Evolutionary conservation across 2,888 invertebrate genomes (phyloP).

Genomic region (Campoplex capitator): DNA sequence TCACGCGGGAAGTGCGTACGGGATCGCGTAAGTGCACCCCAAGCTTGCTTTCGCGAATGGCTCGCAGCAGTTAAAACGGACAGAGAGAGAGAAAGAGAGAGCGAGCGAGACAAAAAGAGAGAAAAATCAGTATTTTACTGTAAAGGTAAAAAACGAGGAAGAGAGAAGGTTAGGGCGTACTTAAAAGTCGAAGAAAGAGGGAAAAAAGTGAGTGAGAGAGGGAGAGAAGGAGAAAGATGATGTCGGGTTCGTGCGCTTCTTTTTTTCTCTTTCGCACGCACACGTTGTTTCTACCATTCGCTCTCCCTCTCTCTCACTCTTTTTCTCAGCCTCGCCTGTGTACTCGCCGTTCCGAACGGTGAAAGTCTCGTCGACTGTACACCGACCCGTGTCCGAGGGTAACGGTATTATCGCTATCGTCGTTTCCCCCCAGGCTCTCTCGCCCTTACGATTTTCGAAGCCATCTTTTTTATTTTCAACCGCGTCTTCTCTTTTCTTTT

Average conservation of each 20-base stretch:
- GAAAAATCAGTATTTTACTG: conserved; percentile 61
- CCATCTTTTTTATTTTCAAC: background rate
- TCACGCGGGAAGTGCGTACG: conserved; percentile 65
- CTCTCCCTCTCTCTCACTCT: conserved; percentile 17
- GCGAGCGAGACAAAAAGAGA: conserved; percentile 52
- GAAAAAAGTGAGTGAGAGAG: conserved; percentile 53
- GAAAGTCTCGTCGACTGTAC: conserved; percentile 71
- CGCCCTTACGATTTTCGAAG: conserved; percentile 69
- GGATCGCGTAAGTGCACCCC: conserved; percentile 66
- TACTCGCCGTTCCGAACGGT: conserved; percentile 68
- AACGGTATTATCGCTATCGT: conserved; percentile 72
- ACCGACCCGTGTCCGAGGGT: conserved; percentile 70
- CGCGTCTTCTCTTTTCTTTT: background rate
- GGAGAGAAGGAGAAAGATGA: conserved; percentile 66
- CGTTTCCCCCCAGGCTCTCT: conserved; percentile 65
- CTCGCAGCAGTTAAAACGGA: conserved; percentile 50
- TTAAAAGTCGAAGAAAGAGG: conserved; percentile 66
- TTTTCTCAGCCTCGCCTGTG: conserved; percentile 14
- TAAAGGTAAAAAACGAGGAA: conserved; percentile 59
- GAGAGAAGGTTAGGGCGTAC: conserved; percentile 29
- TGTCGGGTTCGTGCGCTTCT: conserved; percentile 72
- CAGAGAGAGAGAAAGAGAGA: conserved; percentile 55
- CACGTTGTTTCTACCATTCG: conserved; percentile 26
- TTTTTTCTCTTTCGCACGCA: conserved; percentile 61
- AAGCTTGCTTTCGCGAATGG: conserved; percentile 48